phyloP scores from a whole-genome alignment of 2,888 invertebrate genomes.

The Sminthurides aquaticus region DNA sequence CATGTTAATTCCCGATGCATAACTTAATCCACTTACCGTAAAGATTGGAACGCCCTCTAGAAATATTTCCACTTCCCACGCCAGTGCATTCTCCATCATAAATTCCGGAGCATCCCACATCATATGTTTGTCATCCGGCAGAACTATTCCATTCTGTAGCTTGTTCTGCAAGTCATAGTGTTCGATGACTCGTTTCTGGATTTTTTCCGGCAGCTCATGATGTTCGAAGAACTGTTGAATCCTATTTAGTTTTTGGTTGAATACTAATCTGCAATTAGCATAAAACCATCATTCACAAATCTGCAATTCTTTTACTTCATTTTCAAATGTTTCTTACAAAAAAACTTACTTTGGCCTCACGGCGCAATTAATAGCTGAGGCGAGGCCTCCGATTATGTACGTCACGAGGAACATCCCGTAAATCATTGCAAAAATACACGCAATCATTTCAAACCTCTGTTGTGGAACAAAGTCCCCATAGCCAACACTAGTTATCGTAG shows the following conservation, averaged over 20 bases:
- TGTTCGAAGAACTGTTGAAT: constrained; percentile 29
- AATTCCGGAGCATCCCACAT: constrained; percentile 29
- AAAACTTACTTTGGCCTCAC: constrained; percentile 25
- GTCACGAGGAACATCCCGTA: constrained; percentile 30
- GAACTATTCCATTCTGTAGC: constrained; percentile 23
- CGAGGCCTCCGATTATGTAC: constrained; percentile 27
- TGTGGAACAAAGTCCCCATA: constrained; percentile 36
- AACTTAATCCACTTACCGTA: constrained; percentile 14
- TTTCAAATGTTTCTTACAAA: not conserved
- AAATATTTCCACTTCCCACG: constrained; percentile 22
- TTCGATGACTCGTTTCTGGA: constrained; percentile 25
- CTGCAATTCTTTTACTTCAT: not conserved
- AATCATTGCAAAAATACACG: constrained; percentile 20
- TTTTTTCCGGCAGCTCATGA: constrained; percentile 20
- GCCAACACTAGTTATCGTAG: constrained; percentile 33
- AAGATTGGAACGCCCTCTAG: constrained; percentile 34
- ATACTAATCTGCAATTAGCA: constrained; percentile 29
- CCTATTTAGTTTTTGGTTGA: constrained; percentile 28
- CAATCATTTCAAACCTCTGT: constrained; percentile 22
- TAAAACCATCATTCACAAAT: constrained; percentile 5
- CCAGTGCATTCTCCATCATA: constrained; percentile 24
- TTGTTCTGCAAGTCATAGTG: constrained; percentile 22
- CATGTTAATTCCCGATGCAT: no score
- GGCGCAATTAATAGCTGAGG: constrained; percentile 30
- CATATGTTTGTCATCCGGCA: constrained; percentile 22